Base-by-base conservation (phyloP, 2,888 invertebrate species). In the Esperia sulphurella region DNA sequence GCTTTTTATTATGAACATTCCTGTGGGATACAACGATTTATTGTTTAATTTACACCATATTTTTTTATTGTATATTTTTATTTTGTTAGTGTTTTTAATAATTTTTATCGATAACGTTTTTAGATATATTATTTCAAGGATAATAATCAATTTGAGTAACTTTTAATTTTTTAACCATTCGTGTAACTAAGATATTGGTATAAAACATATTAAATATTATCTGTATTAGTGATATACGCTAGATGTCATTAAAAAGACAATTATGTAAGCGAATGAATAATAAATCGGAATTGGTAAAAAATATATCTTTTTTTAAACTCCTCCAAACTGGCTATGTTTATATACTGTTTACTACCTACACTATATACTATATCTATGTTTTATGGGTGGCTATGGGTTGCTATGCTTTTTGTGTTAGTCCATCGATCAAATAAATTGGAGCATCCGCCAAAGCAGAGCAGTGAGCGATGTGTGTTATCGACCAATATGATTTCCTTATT, bases 201-300 rank as follows among this genome's bases (percentile, higher is more conserved):
- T 35, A 28, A 14, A 8, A 9, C 10, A 43, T 30, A 14, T 31
- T 43, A 10, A 42, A 41, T 41, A 29, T 41, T 41, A 41, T 21
- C 41, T 41, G 30, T 42, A 42, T 73, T 73, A 78, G 74, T 63
- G 56, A 67, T 72, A 58, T 58, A 61, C 59, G 76, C 77, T 82
- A 81, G 78, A 65, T 74, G 69, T 74, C 76, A 41, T 37, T 54
- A 39, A 13, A 66, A 71, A 69, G 68, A 72, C 65, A 66, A 65
- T 67, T 58, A 57, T 83, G 79, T 87, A 85, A 82, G 79, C 79
- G 61, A 81, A 81, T 76, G 58, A 68, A 61, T 61, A 68, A 68
- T 69, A 82, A 86, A 85, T 79, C 73, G 80, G 83, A 88, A 84
- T 85, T 85, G 83, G 81, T 80, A 80, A 80, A 35, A 75, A 71